These are phyloP conservation scores for Halcyon smyrnensis DNA, from an alignment of 2,797 vertebrate genomes.

Conservation along the genomic window DNA sequence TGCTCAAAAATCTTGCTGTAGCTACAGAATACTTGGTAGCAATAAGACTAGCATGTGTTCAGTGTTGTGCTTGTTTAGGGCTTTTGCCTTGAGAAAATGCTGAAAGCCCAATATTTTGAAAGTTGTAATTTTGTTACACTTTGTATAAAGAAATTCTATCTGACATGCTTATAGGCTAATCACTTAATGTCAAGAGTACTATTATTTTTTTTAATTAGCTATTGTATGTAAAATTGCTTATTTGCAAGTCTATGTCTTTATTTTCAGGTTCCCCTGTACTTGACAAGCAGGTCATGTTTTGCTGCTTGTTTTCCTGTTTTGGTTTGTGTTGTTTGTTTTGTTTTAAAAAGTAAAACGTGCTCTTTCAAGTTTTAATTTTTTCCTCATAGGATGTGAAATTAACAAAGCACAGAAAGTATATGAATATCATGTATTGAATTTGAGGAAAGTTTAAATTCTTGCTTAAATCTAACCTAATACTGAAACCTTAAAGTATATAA, in stretches of 20 bases:
- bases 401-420: neutral
- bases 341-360: neutral
- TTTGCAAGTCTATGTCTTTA: neutral
- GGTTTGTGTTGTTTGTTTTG: too few species aligned
- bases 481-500: neutral
- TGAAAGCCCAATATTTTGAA: neutral
- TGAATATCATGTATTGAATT: neutral
- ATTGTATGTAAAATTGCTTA: neutral
- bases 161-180: neutral
- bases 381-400: neutral
- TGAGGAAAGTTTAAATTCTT: neutral
- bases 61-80: neutral
- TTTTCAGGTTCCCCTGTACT: neutral
- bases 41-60: neutral
- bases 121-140: constrained; percentile 26
- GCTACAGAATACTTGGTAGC: neutral
- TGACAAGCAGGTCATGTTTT: neutral
- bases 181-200: neutral
- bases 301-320: neutral
- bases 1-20: neutral
- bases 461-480: neutral
- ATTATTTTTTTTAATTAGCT: neutral
- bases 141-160: neutral
- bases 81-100: neutral
- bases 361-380: neutral